Evolutionary conservation across 1,140 invertebrate species (phyloP).

Genomic region (Caerostris extrusa): DNA sequence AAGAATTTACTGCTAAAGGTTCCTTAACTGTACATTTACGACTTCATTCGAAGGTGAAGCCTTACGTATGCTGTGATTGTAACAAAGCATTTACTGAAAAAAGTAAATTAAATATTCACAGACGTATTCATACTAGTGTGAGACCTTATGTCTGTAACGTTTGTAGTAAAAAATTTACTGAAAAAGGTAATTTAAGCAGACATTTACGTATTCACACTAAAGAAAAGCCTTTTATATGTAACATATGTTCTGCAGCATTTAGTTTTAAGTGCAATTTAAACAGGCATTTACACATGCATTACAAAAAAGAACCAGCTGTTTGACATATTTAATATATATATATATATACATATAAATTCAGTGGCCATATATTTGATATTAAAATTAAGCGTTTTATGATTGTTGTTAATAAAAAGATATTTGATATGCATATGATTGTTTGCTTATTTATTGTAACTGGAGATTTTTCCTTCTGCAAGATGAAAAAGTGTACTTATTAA

Average conservation of each 20-base stretch:
- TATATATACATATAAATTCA: too few relatives aligned
- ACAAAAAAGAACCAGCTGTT: too few relatives aligned
- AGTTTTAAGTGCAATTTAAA: neutral
- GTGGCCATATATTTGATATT: too few relatives aligned
- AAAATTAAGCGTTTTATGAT: too few relatives aligned
- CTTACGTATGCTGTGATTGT: neutral
- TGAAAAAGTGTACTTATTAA: too few relatives aligned
- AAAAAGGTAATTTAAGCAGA: neutral
- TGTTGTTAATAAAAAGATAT: too few relatives aligned
- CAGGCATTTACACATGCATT: too few relatives aligned
- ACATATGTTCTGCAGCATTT: neutral
- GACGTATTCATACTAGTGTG: neutral
- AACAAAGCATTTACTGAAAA: neutral
- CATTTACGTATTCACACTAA: neutral
- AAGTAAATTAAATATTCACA: neutral
- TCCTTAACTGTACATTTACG: neutral
- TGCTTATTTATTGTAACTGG: too few relatives aligned
- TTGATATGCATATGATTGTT: too few relatives aligned
- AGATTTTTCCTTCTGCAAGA: too few relatives aligned
- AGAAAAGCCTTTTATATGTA: neutral
- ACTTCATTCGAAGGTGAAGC: neutral
- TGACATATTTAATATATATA: too few relatives aligned
- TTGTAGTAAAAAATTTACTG: neutral
- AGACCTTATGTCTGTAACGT: neutral
- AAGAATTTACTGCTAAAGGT: neutral